Evolutionary conservation across 2,797 vertebrate species (phyloP).

Genomic region (Sphenopsis melanotis): DNA sequence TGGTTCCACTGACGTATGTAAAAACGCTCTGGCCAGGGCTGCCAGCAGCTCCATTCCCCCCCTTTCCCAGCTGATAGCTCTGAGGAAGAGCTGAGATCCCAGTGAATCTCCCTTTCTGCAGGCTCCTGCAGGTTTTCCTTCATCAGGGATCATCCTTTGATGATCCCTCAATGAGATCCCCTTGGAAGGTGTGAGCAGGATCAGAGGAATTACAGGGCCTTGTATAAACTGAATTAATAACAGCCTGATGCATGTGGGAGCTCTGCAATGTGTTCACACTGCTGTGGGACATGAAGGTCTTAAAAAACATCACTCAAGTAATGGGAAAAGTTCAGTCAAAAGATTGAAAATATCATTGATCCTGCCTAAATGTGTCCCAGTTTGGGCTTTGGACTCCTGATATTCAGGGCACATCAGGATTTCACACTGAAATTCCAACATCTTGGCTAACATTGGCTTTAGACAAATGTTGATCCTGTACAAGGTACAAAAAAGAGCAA

Average conservation of each 20-base stretch:
- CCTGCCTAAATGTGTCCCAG: background rate
- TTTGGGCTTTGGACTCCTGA: background rate
- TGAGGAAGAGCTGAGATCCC: background rate
- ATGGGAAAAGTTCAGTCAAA: background rate
- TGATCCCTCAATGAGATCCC: background rate
- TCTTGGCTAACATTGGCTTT: rapidly evolving
- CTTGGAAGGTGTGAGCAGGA: rapidly evolving
- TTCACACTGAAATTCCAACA: background rate
- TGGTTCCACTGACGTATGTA: background rate
- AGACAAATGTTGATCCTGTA: background rate
- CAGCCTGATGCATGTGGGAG: rapidly evolving
- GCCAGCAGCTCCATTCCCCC: background rate
- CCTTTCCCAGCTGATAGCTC: background rate
- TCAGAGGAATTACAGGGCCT: background rate
- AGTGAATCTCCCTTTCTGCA: background rate
- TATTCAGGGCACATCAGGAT: rapidly evolving
- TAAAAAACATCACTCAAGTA: background rate
- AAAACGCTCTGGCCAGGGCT: background rate
- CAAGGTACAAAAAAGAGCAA: background rate
- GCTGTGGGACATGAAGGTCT: background rate
- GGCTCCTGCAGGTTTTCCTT: background rate
- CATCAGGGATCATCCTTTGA: background rate
- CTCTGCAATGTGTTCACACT: background rate
- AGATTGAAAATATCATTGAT: background rate
- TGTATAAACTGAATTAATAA: background rate